Base-by-base conservation (phyloP, 2,888 invertebrate genomes). In the Caenorhabditis sp. region DNA sequence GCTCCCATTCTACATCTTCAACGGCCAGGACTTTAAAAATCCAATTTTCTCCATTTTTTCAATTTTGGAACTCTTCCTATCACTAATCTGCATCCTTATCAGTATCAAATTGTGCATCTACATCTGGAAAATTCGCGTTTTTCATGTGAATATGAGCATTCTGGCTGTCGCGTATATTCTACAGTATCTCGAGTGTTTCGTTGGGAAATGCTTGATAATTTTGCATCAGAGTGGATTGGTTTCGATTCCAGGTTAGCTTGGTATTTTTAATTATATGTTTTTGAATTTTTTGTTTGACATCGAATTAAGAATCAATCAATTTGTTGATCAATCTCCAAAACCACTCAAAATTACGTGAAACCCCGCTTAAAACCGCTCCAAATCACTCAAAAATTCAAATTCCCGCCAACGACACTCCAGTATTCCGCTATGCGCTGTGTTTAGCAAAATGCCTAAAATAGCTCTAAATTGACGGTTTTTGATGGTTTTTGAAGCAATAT, bases 141-240 rank as follows among this genome's bases (percentile, higher is more conserved):
- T 74, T 22, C 74, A 74, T 51, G 51, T 78, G 44, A 78, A 78
- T 18, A 78, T 78, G 69, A 78, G 51, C 28, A 65, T 70, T 37
- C 32, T 70, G 51, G 70, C 70, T 0, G 40, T 65, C 1, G 69
- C 70, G 11, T 70, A 64, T 60, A 32, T 78, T 20, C 20, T 37
- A 8, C 78, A 78, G 58, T 78, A 70, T 15, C 4, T 70, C 1
- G 78, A 78, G 20, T 78, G 78, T 65, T 64, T 78, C 8, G 8
- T 64, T 11, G 78, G 51, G 6, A 78, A 65, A 60, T 50, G 44
- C 24, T 2, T 78, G 28, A 60, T 78, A n/a, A 64, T 24, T n/a
- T 22, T 50, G 0, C 37, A 65, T 60, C 78, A 77, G 47, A 56
- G 37, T 13, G 74, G 65, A 28, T 60, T 58, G n/a, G n/a, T n/a